Evolutionary conservation across 2,113 vertebrate species (phyloP), one percentile per base, ranked within the genome.

Genomic region (Xenopus tropicalis): DNA sequence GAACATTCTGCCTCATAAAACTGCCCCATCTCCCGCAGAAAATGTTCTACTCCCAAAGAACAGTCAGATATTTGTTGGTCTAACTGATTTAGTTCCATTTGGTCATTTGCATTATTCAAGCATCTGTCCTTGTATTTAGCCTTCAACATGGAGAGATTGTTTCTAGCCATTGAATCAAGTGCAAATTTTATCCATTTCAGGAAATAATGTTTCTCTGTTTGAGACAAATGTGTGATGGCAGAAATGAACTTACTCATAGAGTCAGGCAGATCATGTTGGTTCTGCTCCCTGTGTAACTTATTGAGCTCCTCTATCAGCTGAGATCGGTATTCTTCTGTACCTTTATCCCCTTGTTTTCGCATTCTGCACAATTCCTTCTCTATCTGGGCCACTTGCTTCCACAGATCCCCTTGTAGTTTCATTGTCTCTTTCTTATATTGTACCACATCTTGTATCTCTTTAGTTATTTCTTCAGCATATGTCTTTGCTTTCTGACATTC

Each of bases 21-120:
- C 71, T 93, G 92, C 6, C 89, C 90, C 84, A 93, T 88, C 81
- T 94, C 91, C 56, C 89, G 82, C 43, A 93, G 79, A 61, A 91
- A 92, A 79, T 93, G 90, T 70, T 92, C 89, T 29, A 77, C 83
- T 2, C 91, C 89, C 61, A 93, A 78, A 63, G 89, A 87, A 76
- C 85, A 84, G 12, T 79, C 83, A 56, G 87, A 83, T 17, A 88
- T 78, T 0, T 78, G 42, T 14, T 80, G 75, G 0, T 78, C 51
- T 12, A 79, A 21, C 63, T 72, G 78, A 7, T 52, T 2, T 0
- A 78, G 42, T 3, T 70, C 52, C 19, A 78, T 82, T 0, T 70
- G 48, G 25, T 81, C 74, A 57, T 78, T 69, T 58, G 79, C 66
- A 4, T 74, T 65, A 14, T 48, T 43, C 11, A n/a, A 19, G 22